Evolutionary conservation across 1,140 invertebrate species (phyloP).

Genomic region (Teleogryllus occipitalis): DNA sequence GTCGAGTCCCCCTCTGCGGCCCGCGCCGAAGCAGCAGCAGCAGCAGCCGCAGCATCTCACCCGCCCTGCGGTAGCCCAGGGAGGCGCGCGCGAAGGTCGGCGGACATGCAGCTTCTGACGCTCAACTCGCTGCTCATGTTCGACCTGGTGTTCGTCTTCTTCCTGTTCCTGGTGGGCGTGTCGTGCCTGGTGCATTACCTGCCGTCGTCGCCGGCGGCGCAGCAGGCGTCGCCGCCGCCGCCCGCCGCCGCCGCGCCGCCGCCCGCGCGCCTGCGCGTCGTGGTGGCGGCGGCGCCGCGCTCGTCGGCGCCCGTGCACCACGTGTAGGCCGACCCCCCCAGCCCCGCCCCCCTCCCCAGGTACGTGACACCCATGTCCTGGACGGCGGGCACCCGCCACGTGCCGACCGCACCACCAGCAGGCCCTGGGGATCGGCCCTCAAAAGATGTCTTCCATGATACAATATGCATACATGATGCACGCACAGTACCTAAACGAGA

Average conservation of each 20-base stretch:
- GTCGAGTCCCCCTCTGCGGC: background rate
- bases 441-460: too few relatives aligned
- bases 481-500: too few relatives aligned
- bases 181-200: slow-evolving; percentile 72
- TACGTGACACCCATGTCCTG: too few relatives aligned
- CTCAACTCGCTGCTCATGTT: slow-evolving; percentile 78
- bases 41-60: background rate
- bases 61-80: too few relatives aligned
- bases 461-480: too few relatives aligned
- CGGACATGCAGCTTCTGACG: slow-evolving; percentile 66
- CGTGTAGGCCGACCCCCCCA: background rate
- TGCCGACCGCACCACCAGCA: too few relatives aligned
- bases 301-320: background rate
- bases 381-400: too few relatives aligned
- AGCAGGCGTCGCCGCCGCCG: slow-evolving; percentile 25
- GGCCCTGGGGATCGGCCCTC: too few relatives aligned
- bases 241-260: slow-evolving; percentile 35
- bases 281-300: background rate
- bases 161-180: slow-evolving; percentile 70
- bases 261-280: slow-evolving; percentile 25
- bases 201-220: slow-evolving; percentile 42
- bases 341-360: background rate
- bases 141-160: slow-evolving; percentile 76
- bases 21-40: background rate
- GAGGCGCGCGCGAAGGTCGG: background rate